Base-by-base conservation (phyloP, 2,797 vertebrate genomes). In the Coreius guichenoti region DNA sequence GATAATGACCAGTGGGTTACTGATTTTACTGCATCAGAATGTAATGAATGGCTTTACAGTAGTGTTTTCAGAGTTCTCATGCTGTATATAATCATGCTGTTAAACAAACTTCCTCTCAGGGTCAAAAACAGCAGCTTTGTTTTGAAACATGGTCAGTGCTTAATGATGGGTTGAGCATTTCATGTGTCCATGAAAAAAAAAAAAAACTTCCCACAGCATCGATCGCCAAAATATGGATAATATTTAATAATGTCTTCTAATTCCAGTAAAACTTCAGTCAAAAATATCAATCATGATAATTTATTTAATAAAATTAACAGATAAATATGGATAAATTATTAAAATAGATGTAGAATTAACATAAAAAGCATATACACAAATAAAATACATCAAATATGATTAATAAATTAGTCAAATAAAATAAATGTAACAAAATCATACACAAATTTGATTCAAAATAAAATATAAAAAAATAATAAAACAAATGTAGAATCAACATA, bases 71-170 rank as follows among this genome's bases (percentile, higher is more conserved):
- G 65, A 81, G 56, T 56, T 68, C n/a, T 77, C 5, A n/a, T 56
- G 73, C 54, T 68, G 61, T 77, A 69, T 77, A 77, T 84, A 78
- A 84, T 79, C 75, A 61, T 8, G 39, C 51, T 70, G 75, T 79
- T 84, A 79, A 84, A 79, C 75, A 84, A 79, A 85, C 83, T 80
- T 85, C 76, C 76, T 72, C 67, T 49, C 17, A 1, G 67, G 76
- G 76, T 80, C 68, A 79, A 85, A 58, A 65, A 80, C 65, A 61
- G 67, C 49, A 29, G 65, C 49, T 84, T 56, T 84, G 74, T 58
- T 78, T 70, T 47, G 49, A 78, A 58, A 79, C 63, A 49, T 47
- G 74, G 75, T 36, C 36, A 72, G 63, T 17, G 76, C 26, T 61
- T 61, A 72, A 84, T 84, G 36, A 70, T 61, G 51, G n/a, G 33